phyloP scores from a whole-genome alignment of 1,140 invertebrate genomes.

The Euschistus heros region DNA sequence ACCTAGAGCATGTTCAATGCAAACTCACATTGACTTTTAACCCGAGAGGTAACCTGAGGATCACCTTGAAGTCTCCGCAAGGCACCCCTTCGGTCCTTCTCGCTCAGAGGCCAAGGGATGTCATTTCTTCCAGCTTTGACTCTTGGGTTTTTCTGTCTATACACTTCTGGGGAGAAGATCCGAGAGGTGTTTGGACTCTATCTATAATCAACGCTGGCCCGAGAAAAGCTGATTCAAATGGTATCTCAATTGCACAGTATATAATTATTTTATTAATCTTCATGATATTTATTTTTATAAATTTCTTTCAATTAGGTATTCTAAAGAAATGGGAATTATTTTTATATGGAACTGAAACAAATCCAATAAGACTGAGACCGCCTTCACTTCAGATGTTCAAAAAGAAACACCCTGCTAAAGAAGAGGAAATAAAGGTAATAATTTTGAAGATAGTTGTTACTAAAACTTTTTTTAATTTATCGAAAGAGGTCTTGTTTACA shows the following conservation, averaged over 20 bases:
- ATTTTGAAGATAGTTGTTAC: too few species aligned
- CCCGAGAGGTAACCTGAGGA: conserved; percentile 73
- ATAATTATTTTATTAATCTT: neutral
- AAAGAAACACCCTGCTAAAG: neutral
- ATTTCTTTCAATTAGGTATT: conserved; percentile 43
- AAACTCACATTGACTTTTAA: conserved; percentile 74
- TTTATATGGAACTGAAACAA: conserved; percentile 77
- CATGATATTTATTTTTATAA: neutral
- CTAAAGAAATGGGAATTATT: conserved; percentile 87
- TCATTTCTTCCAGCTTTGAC: conserved; percentile 82
- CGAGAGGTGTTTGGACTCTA: conserved; percentile 82
- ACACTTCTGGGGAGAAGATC: conserved; percentile 93
- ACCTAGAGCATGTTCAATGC: conserved; percentile 88
- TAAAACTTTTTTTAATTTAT: too few species aligned
- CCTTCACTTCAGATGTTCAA: conserved; percentile 17
- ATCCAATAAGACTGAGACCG: conserved; percentile 57
- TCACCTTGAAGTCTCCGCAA: conserved; percentile 77
- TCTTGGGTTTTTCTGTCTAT: conserved; percentile 97
- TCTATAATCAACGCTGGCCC: conserved; percentile 80
- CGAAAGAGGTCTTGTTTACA: too few species aligned
- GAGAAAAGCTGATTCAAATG: conserved; percentile 15
- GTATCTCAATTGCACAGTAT: neutral
- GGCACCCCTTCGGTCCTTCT: conserved; percentile 78
- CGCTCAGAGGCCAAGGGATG: conserved; percentile 78
- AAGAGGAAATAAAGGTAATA: too few species aligned